Percentiles rank a stretch among this genome's conserved stretches.
These are phyloP conservation scores for Coracopsis vasa DNA, from an alignment of 2,113 vertebrate genomes.

Conservation along the genomic window DNA sequence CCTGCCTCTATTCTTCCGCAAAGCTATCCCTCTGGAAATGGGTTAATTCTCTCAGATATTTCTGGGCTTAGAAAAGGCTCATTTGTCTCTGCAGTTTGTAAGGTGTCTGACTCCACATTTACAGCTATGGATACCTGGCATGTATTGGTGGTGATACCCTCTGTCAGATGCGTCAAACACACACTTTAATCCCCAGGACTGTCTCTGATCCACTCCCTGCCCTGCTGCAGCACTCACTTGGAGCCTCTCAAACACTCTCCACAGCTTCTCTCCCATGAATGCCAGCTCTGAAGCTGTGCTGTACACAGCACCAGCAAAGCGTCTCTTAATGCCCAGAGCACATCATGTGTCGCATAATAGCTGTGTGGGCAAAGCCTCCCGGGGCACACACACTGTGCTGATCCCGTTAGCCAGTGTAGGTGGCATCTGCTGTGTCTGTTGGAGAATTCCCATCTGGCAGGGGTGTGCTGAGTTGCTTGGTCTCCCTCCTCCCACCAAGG, in stretches of 20 bases:
- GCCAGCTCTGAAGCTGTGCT: not conserved
- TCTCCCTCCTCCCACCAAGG: not conserved
- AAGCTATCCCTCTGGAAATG: not conserved
- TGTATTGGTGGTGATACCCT: not conserved
- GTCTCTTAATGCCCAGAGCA: not conserved
- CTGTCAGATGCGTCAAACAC: not conserved
- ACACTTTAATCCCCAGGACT: not conserved
- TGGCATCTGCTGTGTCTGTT: not conserved
- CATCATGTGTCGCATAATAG: fast-evolving
- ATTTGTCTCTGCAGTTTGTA: not conserved
- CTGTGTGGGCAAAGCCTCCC: not conserved
- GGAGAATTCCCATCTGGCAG: not conserved
- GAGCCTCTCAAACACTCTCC: not conserved
- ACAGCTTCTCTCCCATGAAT: not conserved
- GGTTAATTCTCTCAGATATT: not conserved
- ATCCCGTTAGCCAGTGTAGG: not conserved
- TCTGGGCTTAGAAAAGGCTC: not conserved
- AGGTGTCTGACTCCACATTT: not conserved
- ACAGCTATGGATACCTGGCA: not conserved
- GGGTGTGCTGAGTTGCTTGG: not conserved
- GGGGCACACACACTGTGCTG: not conserved
- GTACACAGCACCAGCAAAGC: not conserved
- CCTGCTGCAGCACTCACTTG: fast-evolving
- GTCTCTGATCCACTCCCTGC: not conserved
- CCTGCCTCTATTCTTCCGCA: fast-evolving